Evolutionary conservation across 2,888 invertebrate species (phyloP).

Genomic region (Heteropelma amictum): DNA sequence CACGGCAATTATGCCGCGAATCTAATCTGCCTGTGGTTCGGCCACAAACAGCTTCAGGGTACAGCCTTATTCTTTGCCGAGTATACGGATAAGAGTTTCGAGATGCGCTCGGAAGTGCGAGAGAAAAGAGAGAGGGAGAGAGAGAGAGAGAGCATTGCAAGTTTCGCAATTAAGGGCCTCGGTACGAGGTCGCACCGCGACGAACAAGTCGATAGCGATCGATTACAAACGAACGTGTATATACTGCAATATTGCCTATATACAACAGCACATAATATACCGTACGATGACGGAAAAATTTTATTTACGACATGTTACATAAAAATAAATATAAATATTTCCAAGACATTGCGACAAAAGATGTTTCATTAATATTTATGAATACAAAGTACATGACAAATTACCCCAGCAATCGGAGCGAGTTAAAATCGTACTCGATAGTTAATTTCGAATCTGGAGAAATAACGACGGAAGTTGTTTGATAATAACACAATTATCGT

Average conservation of each 20-base stretch:
- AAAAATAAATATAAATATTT: too few species aligned
- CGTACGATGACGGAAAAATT: background rate
- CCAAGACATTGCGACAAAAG: too few species aligned
- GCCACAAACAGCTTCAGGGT: background rate
- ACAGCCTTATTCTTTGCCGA: background rate
- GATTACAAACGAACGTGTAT: conserved; percentile 29
- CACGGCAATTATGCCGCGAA: conserved; percentile 27
- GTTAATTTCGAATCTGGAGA: too few species aligned
- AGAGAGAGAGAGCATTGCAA: conserved; percentile 24
- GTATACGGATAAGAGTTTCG: conserved; percentile 38
- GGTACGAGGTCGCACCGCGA: conserved; percentile 45
- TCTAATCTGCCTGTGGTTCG: conserved; percentile 23
- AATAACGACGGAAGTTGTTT: too few species aligned
- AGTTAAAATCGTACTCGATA: too few species aligned
- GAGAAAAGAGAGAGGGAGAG: background rate
- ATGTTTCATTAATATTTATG: too few species aligned
- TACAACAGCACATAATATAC: background rate
- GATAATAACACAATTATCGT: too few species aligned
- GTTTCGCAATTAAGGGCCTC: conserved; percentile 47
- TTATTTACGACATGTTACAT: background rate
- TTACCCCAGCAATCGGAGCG: too few species aligned
- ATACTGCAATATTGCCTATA: background rate
- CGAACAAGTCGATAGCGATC: conserved; percentile 44
- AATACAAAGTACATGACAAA: too few species aligned
- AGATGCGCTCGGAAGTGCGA: conserved; percentile 23